Evolutionary conservation across 2,113 vertebrate species (phyloP), one percentile per base, ranked within the genome.

Genomic region (Entomyzon cyanotis): DNA sequence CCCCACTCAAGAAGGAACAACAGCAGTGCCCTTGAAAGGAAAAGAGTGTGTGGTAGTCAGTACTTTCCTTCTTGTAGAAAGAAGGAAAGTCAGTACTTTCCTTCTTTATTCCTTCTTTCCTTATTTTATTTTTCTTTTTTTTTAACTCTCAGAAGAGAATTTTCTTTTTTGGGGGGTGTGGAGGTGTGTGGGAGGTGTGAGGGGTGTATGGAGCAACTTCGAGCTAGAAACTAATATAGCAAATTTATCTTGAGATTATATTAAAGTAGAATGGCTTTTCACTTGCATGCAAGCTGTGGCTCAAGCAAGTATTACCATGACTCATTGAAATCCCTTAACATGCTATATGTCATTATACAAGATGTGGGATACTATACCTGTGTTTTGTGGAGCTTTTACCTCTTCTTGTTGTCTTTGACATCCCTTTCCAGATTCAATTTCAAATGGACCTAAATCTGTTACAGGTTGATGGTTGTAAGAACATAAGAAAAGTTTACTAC

Each of bases 281-380:
- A 52, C 11, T 64, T 0, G 0, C 3, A 0, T 0, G 0, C 55
- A 64, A 73, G 30, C 35, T 75, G 28, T 46, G 33, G 15, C 53
- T 65, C 2, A 1, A 1, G 20, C 37, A 30, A 18, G 19, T 62
- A 3, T 35, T 47, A 27, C 46, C 15, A 4, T 21, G 31, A 35
- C 24, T 33, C 2, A 1, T 16, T 85, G 71, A 75, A 88, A 63
- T 82, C 1, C 44, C 44, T 90, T 71, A 67, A 59, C 21, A 5
- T 62, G 31, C 17, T 33, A 13, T 70, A 12, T 60, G 73, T 67
- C 19, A 24, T 69, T 76, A 17, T 4, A 41, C 28, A 42, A 44
- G 68, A 44, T 60, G 41, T 37, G 35, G 37, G 18, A 15, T 70
- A 50, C 65, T 78, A 2, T 31, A 30, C 7, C 14, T 33, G 41